Percentiles rank a stretch among this genome's conserved stretches.
Conservation (phyloP, 2,888 invertebrate species). For the Cremastinae sp. region DNA sequence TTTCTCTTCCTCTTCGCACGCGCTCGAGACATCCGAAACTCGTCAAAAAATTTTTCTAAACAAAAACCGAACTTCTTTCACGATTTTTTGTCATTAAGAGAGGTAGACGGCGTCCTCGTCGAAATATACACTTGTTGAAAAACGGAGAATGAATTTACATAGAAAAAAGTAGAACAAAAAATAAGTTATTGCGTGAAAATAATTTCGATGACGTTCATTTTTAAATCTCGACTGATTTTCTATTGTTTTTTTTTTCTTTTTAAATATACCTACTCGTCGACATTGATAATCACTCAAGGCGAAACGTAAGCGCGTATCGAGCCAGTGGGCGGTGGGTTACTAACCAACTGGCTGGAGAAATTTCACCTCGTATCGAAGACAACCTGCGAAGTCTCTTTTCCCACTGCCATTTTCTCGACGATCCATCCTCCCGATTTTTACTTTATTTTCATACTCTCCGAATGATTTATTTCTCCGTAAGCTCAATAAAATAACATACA, state of each 20-base stretch:
- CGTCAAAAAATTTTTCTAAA: not conserved
- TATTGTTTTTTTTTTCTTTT: slow-evolving; percentile 8
- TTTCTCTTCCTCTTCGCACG: slow-evolving; percentile 15
- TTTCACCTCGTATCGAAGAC: slow-evolving; percentile 70
- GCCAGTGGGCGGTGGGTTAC: slow-evolving; percentile 41
- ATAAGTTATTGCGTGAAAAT: too few species aligned
- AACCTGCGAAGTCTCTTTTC: slow-evolving; percentile 63
- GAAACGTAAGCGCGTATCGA: slow-evolving; percentile 30
- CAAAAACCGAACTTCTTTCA: not conserved
- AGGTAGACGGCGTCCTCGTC: too few species aligned
- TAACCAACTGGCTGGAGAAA: slow-evolving; percentile 70
- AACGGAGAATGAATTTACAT: too few species aligned
- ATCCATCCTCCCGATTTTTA: not conserved
- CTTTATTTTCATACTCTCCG: not conserved
- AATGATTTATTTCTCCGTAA: not conserved
- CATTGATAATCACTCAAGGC: slow-evolving; percentile 65
- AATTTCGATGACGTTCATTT: too few species aligned
- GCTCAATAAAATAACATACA: slow-evolving; percentile 3
- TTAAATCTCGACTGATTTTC: too few species aligned
- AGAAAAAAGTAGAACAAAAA: too few species aligned
- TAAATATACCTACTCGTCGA: slow-evolving; percentile 63
- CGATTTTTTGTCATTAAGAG: too few species aligned
- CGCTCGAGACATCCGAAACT: too few species aligned
- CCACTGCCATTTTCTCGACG: slow-evolving; percentile 40
- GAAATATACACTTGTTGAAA: too few species aligned